A percentile compares a stretch with the other conserved stretches of the same genome.
These are phyloP conservation scores for Drosophila atripex DNA, from an alignment of 2,888 invertebrate species.

Conservation along the genomic window DNA sequence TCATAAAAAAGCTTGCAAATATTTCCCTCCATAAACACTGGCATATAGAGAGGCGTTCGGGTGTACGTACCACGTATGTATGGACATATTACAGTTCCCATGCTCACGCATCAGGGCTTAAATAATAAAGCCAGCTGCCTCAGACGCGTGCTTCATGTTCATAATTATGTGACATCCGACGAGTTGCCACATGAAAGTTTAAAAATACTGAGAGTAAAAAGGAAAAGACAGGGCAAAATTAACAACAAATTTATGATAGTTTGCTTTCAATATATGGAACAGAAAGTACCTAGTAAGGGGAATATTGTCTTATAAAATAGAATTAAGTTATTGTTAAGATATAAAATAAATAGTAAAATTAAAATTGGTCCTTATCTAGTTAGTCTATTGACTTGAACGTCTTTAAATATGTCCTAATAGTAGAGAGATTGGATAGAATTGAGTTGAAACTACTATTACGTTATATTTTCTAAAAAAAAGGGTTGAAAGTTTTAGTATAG, in stretches of 20 bases:
- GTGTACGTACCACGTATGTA: neutral
- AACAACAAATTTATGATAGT: constrained; percentile 1
- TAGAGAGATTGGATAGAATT: no score
- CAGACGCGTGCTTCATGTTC: constrained; percentile 57
- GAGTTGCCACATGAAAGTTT: constrained; percentile 55
- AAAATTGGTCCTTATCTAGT: neutral
- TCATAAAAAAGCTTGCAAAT: constrained; percentile 56
- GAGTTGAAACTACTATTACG: no score
- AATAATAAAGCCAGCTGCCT: constrained; percentile 57
- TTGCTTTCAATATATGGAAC: neutral
- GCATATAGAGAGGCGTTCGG: neutral
- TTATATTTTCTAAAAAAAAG: no score
- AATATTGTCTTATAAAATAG: neutral
- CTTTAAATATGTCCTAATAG: no score
- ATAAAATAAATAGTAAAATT: neutral
- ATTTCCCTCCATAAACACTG: constrained; percentile 22
- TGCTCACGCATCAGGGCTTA: constrained; percentile 71
- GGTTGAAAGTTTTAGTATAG: no score
- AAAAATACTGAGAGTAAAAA: constrained; percentile 39
- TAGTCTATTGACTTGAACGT: no score
- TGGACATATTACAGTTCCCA: constrained; percentile 21
- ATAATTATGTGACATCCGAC: constrained; percentile 76
- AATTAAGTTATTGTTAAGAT: no score
- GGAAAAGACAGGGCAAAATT: constrained; percentile 2
- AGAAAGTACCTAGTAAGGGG: neutral